Percentiles rank a stretch among this genome's conserved stretches.
phyloP scores from a whole-genome alignment of 2,888 invertebrate genomes.

The Dione vanillae region DNA sequence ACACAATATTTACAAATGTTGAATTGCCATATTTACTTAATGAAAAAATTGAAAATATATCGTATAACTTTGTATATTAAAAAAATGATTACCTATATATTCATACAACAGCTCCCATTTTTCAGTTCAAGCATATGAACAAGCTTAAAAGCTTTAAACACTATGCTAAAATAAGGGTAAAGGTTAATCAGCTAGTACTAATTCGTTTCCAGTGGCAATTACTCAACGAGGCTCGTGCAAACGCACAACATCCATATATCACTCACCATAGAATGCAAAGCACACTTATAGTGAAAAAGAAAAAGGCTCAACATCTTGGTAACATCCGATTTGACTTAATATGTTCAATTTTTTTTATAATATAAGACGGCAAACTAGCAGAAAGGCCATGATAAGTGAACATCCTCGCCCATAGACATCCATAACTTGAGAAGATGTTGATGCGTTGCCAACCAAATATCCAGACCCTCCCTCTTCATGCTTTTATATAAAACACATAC shows the following conservation, averaged over 20 bases:
- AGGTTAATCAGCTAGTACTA: conserved; percentile 18
- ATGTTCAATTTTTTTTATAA: too few species aligned
- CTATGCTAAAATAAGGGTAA: conserved; percentile 11
- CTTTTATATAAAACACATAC: too few species aligned
- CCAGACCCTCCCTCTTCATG: too few species aligned
- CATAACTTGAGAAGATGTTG: too few species aligned
- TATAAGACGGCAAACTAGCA: too few species aligned
- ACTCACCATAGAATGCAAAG: background rate
- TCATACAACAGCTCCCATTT: background rate
- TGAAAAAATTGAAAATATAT: too few species aligned
- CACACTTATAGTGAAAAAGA: background rate
- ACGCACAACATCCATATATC: background rate
- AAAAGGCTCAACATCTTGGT: background rate
- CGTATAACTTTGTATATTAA: too few species aligned
- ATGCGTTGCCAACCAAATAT: too few species aligned
- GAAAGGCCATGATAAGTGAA: too few species aligned
- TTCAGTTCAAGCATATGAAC: background rate
- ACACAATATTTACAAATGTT: too few species aligned
- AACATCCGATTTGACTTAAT: background rate
- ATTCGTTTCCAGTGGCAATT: conserved; percentile 16
- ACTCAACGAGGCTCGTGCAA: conserved; percentile 11
- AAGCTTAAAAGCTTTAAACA: background rate
- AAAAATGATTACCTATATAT: background rate
- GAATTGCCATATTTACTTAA: too few species aligned
- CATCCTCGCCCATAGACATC: too few species aligned